Base-by-base conservation (phyloP, 2,797 vertebrate species). In the Phylloscopus collybita region DNA sequence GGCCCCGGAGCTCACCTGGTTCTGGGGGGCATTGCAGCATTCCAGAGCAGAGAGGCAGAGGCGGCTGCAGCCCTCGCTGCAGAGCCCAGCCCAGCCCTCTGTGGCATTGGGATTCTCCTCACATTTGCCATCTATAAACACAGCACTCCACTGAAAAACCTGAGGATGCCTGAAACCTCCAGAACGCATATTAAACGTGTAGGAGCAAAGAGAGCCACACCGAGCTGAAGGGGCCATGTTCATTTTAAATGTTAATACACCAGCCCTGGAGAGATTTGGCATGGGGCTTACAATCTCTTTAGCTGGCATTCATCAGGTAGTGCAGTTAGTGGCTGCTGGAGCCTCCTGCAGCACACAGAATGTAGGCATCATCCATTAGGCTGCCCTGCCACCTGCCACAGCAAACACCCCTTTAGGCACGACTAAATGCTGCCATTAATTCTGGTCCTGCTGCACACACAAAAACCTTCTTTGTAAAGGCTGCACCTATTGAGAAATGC, bases 171-270 rank as follows among this genome's bases (percentile, higher is more conserved):
- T 40, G 21, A n/a, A 75, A 64, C 85, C 40, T 81, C 30, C 44
- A 13, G 49, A 36, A 67, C 0, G 3, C 3, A 0, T 53, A 56
- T 42, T 25, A 74, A 67, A 32, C 0, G 0, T 1, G 1, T 6
- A 42, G 49, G 60, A 61, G 50, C 47, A 54, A 91, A 42, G 29
- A 61, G 80, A 87, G 72, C 42, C 32, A 19, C 32, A 23, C 17
- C 27, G 66, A 84, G 56, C 34, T 30, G 65, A 85, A 86, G 27
- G 19, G 56, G 20, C 56, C 19, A 4, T 1, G 2, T 25, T 84
- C 47, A 29, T 76, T 69, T 61, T n/a, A 32, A 61, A 53, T 34
- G 61, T 59, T 61, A 87, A 73, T 19, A 60, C 42, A 67, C 47
- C 72, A 57, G 49, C 56, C 40, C 45, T 30, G n/a, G 50, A 32